These are phyloP conservation scores for Palythoa grandiflora DNA, from an alignment of 92 coral and sea anemone species.

Conservation along the genomic window DNA sequence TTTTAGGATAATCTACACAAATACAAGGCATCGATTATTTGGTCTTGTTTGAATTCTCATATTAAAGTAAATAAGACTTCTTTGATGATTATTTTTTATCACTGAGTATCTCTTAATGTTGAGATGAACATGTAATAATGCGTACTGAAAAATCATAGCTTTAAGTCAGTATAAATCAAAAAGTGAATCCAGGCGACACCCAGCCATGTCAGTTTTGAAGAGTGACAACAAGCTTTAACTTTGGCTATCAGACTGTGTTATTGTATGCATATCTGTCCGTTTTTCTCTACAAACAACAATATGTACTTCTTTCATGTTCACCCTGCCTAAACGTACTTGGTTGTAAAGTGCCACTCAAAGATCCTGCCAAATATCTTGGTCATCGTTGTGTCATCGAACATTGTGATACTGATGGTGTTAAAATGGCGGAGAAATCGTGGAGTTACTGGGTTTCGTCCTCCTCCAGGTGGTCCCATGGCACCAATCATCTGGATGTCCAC, in stretches of 20 bases:
- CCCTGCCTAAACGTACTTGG: conserved; percentile 65
- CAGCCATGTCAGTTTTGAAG: neutral
- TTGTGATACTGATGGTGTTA: conserved; percentile 96
- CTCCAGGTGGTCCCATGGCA: conserved; percentile 99
- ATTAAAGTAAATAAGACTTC: no score
- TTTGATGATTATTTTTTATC: no score
- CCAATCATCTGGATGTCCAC: conserved; percentile 96
- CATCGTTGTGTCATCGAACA: conserved; percentile 96
- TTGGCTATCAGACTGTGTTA: no score
- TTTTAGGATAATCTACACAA: no score
- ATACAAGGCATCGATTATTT: no score
- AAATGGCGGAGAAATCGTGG: conserved; percentile 98
- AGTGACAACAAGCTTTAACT: neutral
- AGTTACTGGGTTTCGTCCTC: conserved; percentile 97
- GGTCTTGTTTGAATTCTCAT: no score
- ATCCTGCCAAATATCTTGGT: conserved; percentile 95
- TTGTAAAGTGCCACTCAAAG: conserved; percentile 96
- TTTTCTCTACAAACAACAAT: no score
- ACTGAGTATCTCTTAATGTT: no score
- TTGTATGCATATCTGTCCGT: no score
- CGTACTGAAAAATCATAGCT: no score
- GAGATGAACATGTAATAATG: no score
- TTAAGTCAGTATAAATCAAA: no score
- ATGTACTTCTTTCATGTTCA: neutral
- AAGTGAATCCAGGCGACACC: neutral